Evolutionary conservation across 1,140 invertebrate species (phyloP).

Genomic region (Sminthurinus signatus): DNA sequence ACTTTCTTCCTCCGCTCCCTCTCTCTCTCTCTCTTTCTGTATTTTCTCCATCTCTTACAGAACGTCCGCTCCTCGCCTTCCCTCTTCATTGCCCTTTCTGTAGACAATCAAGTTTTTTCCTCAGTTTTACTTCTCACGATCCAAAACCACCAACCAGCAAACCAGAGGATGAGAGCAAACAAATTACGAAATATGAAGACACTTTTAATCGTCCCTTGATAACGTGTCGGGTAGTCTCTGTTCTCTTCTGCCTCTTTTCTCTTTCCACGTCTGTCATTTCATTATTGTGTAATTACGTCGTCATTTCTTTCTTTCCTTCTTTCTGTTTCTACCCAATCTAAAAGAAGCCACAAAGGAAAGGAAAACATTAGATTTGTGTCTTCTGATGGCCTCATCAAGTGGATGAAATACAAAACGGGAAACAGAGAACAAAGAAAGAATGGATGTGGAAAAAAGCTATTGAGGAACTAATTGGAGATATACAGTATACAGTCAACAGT

Average conservation of each 20-base stretch:
- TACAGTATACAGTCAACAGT: too few relatives aligned
- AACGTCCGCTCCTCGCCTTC: neutral
- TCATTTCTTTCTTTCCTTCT: neutral
- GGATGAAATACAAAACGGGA: too few relatives aligned
- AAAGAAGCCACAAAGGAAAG: too few relatives aligned
- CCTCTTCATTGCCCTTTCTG: neutral
- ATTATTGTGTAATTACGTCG: neutral
- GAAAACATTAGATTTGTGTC: too few relatives aligned
- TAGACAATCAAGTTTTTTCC: neutral
- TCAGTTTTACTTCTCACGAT: constrained; percentile 2
- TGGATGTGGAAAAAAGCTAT: too few relatives aligned
- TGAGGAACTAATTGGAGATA: too few relatives aligned
- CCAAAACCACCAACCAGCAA: neutral
- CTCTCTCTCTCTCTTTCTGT: too few relatives aligned
- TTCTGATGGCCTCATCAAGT: too few relatives aligned
- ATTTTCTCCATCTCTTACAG: neutral
- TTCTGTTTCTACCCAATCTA: too few relatives aligned
- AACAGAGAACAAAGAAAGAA: too few relatives aligned
- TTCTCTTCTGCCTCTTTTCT: neutral
- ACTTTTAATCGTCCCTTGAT: constrained; percentile 27
- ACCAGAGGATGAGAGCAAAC: constrained; percentile 5
- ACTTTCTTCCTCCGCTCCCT: too few relatives aligned
- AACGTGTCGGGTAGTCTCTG: neutral
- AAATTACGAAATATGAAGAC: constrained; percentile 31
- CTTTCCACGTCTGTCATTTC: neutral